Conservation (phyloP, 2,113 vertebrate species). For the Empidonax alnorum region DNA sequence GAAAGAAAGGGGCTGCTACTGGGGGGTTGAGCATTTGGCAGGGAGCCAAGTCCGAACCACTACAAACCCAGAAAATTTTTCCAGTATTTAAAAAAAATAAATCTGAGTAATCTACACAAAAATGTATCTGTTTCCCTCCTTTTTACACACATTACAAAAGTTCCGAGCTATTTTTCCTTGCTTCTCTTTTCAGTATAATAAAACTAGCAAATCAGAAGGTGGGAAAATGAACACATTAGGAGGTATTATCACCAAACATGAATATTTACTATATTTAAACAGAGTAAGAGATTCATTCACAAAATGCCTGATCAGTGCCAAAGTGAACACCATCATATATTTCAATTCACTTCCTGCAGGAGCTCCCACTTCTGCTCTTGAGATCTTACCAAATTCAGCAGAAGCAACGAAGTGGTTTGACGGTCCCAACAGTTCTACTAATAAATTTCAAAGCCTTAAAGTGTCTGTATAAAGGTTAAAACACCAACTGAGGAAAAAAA, state of each 20-base stretch:
- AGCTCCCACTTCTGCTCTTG: neutral
- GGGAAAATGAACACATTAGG: neutral
- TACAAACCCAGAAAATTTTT: neutral
- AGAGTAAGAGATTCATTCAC: neutral
- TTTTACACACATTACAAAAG: neutral
- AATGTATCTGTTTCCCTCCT: neutral
- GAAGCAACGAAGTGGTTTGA: neutral
- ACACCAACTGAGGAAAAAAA: neutral
- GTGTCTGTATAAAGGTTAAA: neutral
- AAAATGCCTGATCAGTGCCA: neutral
- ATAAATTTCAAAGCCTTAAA: neutral
- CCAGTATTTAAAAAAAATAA: neutral
- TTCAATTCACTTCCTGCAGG: neutral
- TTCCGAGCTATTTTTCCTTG: neutral
- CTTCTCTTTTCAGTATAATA: neutral
- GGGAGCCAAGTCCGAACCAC: no score
- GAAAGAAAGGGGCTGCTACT: no score
- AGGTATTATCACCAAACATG: neutral
- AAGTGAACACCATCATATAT: neutral
- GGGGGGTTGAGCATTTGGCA: no score
- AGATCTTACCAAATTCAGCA: neutral
- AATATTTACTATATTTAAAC: neutral
- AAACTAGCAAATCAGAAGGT: neutral
- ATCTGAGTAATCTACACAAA: neutral
- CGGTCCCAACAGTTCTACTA: neutral